Conservation (phyloP, 2,113 vertebrate genomes). For the Phaethornis superciliosus region DNA sequence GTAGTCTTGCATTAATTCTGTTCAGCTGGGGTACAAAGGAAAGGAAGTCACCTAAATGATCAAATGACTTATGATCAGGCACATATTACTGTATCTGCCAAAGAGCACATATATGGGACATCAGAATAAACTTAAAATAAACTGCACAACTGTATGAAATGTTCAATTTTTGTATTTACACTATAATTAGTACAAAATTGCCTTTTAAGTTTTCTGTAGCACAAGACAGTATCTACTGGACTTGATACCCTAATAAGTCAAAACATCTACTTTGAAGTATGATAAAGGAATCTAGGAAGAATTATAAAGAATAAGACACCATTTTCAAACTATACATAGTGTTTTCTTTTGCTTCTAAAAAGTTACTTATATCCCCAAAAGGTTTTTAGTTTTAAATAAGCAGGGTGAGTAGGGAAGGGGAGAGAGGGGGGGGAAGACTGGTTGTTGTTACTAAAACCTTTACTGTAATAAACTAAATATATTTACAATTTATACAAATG, state of each 20-base stretch:
- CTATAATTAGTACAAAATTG: constrained; percentile 65
- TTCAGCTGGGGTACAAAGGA: neutral
- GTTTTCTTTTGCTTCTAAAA: constrained; percentile 64
- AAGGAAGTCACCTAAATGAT: neutral
- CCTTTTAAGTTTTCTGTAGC: constrained; percentile 50
- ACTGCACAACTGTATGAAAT: constrained; percentile 50
- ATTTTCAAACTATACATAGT: constrained; percentile 65
- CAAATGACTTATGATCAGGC: neutral
- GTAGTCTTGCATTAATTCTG: neutral
- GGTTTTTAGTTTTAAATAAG: constrained; percentile 65
- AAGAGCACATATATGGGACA: constrained; percentile 4
- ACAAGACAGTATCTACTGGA: constrained; percentile 58
- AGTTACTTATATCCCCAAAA: constrained; percentile 59
- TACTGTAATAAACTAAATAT: constrained; percentile 94
- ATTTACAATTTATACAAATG: constrained; percentile 97
- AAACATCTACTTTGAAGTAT: constrained; percentile 42
- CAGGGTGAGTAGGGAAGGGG: neutral
- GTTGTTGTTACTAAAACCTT: constrained; percentile 89
- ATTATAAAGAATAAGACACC: constrained; percentile 58
- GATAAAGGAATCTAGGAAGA: constrained; percentile 48
- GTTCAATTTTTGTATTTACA: constrained; percentile 64
- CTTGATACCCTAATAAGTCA: constrained; percentile 22
- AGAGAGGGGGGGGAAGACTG: constrained; percentile 69
- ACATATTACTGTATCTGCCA: constrained; percentile 22
- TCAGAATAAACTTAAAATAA: constrained; percentile 44